Base-by-base conservation (phyloP, 2,113 vertebrate genomes). In the Eulemur rufifrons region DNA sequence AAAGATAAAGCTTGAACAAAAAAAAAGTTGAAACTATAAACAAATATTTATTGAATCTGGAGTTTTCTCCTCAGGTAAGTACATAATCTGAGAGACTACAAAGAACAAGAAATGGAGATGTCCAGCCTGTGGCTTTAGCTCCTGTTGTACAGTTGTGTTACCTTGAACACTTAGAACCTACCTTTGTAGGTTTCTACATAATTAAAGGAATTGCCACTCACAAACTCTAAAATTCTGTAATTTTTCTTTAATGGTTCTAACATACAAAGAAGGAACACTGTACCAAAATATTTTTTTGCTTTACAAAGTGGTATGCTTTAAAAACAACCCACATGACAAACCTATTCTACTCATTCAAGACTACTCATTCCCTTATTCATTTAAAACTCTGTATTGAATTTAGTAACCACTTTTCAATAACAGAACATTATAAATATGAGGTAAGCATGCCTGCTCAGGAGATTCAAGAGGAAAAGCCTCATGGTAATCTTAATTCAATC, bases 301-400 rank as follows among this genome's bases (percentile, higher is more conserved):
- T 92, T 82, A 74, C n/a, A 86, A 89, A 87, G 47, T 64, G 32
- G 11, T 14, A 77, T 71, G 45, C 23, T 91, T 96, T 93, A 93
- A 84, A 91, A 86, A 73, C 18, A 82, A 86, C 27, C 39, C 61
- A 69, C 29, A 42, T 13, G 34, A 86, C 45, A 59, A 80, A 39
- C 18, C 69, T 66, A 78, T 71, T 61, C 61, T 82, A 71, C 20
- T 21, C 54, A 59, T 52, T 76, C 27, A 23, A 81, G 64, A 85
- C n/a, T 8, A 42, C 42, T 42, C 42, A 42, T 42, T 42, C 42
- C 42, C 20, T 13, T 61, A 85, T n/a, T 86, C 50, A 54, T 34
- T 82, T 9, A 83, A 50, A 93, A 78, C 66, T 68, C 50, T 69
- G 15, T 64, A 47, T 34, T 81, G 61, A 96, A 61, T 92, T 84